Base-by-base conservation (phyloP, 2,888 invertebrate species). In the Amaurobius ferox region DNA sequence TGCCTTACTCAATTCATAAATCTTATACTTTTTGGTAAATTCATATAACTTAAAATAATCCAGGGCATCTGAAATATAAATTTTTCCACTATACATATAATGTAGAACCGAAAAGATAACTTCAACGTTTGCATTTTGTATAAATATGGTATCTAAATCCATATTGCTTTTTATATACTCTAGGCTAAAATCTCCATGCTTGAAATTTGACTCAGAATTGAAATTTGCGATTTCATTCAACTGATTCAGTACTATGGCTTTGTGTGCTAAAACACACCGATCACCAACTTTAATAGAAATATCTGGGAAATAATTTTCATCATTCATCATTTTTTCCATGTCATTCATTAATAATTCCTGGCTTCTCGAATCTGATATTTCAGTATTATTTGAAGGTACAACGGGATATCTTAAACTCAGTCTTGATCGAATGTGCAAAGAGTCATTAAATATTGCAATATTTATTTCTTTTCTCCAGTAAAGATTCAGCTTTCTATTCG, bases 371-470 rank as follows among this genome's bases (percentile, higher is more conserved):
- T n/a, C 19, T 16, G 35, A 28, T 0, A 19, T 1, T 32, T 32
- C 32, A 1, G 26, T 6, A 3, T n/a, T 9, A 6, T 32, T 19
- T 19, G 66, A 7, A 9, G 32, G 9, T 19, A 11, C 6, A 30
- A 23, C 7, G 9, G 30, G 23, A 11, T 19, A 66, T 32, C 66
- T 30, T 28, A 32, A 11, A 28, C 66, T 66, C 23, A 66, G 26
- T n/a, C 32, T 66, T 19, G 32, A 16, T n/a, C 66, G 32, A 35
- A 66, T 66, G 11, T 16, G 30, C 1, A 66, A 32, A n/a, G 66
- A 19, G 32, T 66, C 66, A 32, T 66, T 32, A 32, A 66, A 66
- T 19, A 32, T 66, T 32, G 30, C 6, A n/a, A 66, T 23, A 55
- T 55, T 55, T 23, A 23, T 23, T 23, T 55, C 55, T 55, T 55